A percentile compares a stretch with the other conserved stretches of the same genome.
Conservation (phyloP, 2,797 vertebrate genomes). For the Luscinia luscinia region DNA sequence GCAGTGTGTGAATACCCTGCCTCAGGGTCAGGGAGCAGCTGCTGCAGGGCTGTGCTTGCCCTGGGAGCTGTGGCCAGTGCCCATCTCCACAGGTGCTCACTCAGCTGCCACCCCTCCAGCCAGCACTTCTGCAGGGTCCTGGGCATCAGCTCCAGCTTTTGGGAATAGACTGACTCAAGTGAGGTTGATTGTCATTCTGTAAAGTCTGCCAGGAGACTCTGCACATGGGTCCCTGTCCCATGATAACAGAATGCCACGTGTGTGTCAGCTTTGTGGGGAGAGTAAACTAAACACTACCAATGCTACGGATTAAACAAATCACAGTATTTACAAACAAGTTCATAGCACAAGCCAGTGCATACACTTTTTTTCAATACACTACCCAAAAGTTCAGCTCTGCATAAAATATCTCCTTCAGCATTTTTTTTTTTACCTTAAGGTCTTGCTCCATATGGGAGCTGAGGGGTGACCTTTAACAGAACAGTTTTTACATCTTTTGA, state of each 20-base stretch:
- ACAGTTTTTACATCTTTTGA: not conserved
- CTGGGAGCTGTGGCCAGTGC: accelerated
- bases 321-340: not conserved
- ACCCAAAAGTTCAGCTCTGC: not conserved
- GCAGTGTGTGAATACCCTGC: not conserved
- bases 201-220: not conserved
- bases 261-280: not conserved
- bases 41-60: not conserved
- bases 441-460: not conserved
- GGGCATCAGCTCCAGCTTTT: not conserved
- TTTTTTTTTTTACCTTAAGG: not conserved
- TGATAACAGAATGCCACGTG: not conserved
- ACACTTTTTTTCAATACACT: not conserved
- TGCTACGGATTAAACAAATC: not conserved
- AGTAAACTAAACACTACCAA: not conserved
- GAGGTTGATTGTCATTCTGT: not conserved
- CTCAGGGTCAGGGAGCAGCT: not conserved
- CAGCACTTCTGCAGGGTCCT: not conserved
- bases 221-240: not conserved
- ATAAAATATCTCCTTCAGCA: not conserved
- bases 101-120: not conserved
- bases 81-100: not conserved
- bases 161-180: not conserved
- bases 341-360: not conserved
- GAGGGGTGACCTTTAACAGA: not conserved